Percentiles rank a stretch among this genome's conserved stretches.
phyloP scores from a whole-genome alignment of 1,140 invertebrate species.

The Plutomurus gul region DNA sequence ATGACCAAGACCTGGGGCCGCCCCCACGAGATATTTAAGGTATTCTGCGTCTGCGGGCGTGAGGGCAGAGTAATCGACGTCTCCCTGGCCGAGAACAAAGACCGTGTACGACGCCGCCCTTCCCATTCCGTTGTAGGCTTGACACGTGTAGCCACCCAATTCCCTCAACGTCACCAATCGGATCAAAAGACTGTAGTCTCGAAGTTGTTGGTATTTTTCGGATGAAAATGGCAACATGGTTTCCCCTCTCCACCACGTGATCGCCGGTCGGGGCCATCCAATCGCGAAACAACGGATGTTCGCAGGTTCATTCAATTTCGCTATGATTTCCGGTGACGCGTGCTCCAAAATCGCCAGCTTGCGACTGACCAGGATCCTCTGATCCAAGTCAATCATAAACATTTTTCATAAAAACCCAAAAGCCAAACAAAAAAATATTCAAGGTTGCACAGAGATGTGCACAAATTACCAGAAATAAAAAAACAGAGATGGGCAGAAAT shows the following conservation, averaged over 20 bases:
- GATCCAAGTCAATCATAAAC: background rate
- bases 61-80: slow-evolving; percentile 59
- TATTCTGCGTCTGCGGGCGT: slow-evolving; percentile 57
- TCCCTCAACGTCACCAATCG: slow-evolving; percentile 68
- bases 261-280: slow-evolving; percentile 76
- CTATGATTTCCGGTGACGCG: slow-evolving; percentile 58
- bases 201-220: slow-evolving; percentile 71
- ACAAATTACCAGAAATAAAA: no score
- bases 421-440: background rate
- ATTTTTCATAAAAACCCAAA: background rate
- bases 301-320: slow-evolving; percentile 71
- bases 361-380: slow-evolving; percentile 57
- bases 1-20: background rate
- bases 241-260: slow-evolving; percentile 85
- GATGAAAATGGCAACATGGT: slow-evolving; percentile 72
- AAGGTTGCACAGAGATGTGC: no score
- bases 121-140: slow-evolving; percentile 81
- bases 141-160: slow-evolving; percentile 67
- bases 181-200: slow-evolving; percentile 75
- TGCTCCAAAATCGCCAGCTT: slow-evolving; percentile 64
- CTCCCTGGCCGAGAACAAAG: slow-evolving; percentile 70
- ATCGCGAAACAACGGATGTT: slow-evolving; percentile 77
- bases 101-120: slow-evolving; percentile 75
- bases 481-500: no score
- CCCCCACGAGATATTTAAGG: slow-evolving; percentile 49